Evolutionary conservation across 2,113 vertebrate species (phyloP), one percentile per base, ranked within the genome.

Genomic region (Oncorhynchus gorbuscha): DNA sequence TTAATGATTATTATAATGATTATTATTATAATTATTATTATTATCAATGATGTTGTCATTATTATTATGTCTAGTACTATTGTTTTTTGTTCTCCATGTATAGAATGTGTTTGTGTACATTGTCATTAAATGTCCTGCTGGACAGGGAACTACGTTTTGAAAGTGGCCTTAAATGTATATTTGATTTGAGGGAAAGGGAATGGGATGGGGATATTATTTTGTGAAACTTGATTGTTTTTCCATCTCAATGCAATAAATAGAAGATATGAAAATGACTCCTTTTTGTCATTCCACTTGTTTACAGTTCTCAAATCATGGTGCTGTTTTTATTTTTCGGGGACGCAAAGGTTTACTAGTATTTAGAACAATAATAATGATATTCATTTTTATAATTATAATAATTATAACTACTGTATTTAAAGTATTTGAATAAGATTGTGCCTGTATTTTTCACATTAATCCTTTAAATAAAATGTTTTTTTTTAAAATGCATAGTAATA

Each of bases 101-200:
- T 91, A 90, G 89, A 87, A 84, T 91, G 86, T 90, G 87, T 90
- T 62, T 62, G 5, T 62, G 84, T 92, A 90, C 86, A 89, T 91
- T 90, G 90, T 90, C 91, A 93, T 91, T 92, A 90, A 89, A 91
- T 65, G 91, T 93, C 92, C 93, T 94, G 93, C 93, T 94, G 93
- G 93, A 92, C 93, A 93, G 93, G 91, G 92, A 93, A 90, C 89
- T 89, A 87, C 81, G 89, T 89, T 88, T 90, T 90, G 83, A 90
- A 92, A 91, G 88, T 92, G 91, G 88, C 91, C 91, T 92, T 93
- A 91, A 94, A 91, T 92, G 89, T 91, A 92, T 92, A 80, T 91
- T 87, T 69, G 14, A 69, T 30, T 39, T 90, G 85, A 16, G 90
- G 84, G 79, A 87, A 82, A 89, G 88, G 89, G 91, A 91, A 92